Conservation (phyloP, 2,797 vertebrate species). For the Oceanodroma leucorhoa region DNA sequence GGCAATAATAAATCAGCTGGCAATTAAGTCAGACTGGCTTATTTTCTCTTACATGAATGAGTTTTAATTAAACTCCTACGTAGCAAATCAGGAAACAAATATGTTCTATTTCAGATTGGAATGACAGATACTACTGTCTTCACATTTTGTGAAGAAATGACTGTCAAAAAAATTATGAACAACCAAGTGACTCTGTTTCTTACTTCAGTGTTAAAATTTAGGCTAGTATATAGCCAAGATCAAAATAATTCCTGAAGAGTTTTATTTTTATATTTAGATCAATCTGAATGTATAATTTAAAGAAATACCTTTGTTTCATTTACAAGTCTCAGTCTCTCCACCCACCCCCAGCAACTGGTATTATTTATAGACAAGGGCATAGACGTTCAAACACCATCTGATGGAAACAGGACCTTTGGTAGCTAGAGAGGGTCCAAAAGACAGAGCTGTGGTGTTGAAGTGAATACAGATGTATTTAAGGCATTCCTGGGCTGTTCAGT, state of each 20-base stretch:
- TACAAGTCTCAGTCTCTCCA: background rate
- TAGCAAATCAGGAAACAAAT: conserved; percentile 13
- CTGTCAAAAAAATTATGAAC: background rate
- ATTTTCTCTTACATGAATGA: background rate
- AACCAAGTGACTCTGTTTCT: background rate
- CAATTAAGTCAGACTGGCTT: background rate
- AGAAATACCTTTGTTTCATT: background rate
- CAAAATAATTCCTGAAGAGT: background rate
- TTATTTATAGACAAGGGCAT: background rate
- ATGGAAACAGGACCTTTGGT: background rate
- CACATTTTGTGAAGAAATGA: background rate
- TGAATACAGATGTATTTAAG: background rate
- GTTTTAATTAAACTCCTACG: conserved; percentile 21
- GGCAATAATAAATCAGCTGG: background rate
- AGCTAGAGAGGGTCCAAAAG: background rate
- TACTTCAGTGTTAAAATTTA: background rate
- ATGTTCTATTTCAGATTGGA: background rate
- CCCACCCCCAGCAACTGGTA: background rate
- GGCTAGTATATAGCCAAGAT: background rate
- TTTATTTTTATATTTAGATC: background rate
- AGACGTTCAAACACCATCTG: background rate
- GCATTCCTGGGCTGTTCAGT: background rate
- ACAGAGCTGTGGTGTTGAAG: background rate
- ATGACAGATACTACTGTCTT: background rate
- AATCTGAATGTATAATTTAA: background rate